These are phyloP conservation scores for Siphlonurus alternatus DNA, from an alignment of 2,888 invertebrate species.

Conservation along the genomic window DNA sequence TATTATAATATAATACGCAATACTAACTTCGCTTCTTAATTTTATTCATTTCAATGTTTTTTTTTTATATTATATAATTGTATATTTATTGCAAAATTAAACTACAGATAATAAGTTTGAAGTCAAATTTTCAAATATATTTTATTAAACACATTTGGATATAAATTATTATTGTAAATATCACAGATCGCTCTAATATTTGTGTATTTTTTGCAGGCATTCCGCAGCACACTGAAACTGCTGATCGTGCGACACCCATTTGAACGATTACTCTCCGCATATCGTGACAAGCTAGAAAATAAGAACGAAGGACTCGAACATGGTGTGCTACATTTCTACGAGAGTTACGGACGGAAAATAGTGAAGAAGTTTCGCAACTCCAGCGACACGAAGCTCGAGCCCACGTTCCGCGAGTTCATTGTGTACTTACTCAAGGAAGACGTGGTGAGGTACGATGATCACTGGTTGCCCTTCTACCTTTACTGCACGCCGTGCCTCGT, in stretches of 20 bases:
- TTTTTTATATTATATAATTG: too few species aligned
- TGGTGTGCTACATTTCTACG: constrained; percentile 32
- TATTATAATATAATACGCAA: too few species aligned
- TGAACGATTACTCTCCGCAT: constrained; percentile 38
- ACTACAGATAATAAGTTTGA: background rate
- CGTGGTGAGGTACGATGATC: constrained; percentile 31
- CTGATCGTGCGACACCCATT: constrained; percentile 42
- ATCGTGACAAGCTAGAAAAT: constrained; percentile 37
- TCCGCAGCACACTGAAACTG: constrained; percentile 30
- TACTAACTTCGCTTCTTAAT: too few species aligned
- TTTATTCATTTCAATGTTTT: too few species aligned
- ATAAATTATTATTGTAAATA: too few species aligned
- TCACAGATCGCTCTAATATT: too few species aligned
- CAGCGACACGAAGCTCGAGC: constrained; percentile 20
- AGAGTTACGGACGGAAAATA: constrained; percentile 30
- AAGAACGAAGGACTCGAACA: constrained; percentile 25
- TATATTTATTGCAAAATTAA: too few species aligned
- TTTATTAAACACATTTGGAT: constrained; percentile 6
- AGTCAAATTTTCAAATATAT: background rate
- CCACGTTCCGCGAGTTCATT: constrained; percentile 38
- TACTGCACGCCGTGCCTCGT: constrained; percentile 39
- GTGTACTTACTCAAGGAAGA: constrained; percentile 28
- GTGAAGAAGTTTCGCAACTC: constrained; percentile 27
- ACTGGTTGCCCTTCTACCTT: constrained; percentile 38
- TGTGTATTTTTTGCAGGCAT: too few species aligned